phyloP scores from a whole-genome alignment of 2,797 vertebrate genomes.

The Pipistrellus kuhlii region DNA sequence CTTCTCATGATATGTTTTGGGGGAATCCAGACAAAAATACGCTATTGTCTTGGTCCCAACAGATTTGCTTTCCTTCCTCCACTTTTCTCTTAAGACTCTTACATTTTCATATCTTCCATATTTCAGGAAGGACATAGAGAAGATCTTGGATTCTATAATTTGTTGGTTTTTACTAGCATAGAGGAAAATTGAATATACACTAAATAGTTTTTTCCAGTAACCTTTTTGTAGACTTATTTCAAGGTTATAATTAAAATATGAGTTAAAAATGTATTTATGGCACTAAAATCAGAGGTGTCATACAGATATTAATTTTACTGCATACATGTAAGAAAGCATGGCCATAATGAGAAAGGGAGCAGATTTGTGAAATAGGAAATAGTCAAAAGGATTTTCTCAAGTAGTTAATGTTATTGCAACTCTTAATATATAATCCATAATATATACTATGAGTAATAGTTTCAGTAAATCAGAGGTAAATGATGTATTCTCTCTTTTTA shows the following conservation, averaged over 20 bases:
- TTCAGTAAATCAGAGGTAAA: neutral
- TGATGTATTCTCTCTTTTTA: neutral
- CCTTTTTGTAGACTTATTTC: neutral
- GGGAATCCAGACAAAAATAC: neutral
- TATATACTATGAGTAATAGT: neutral
- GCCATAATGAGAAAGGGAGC: neutral
- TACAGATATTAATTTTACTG: neutral
- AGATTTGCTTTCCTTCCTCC: neutral
- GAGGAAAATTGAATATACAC: conserved; percentile 10
- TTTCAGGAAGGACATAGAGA: neutral
- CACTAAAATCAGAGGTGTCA: neutral
- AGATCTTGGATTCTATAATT: neutral
- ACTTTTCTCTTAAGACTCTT: conserved; percentile 17
- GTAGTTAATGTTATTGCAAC: neutral
- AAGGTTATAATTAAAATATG: neutral
- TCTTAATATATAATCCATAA: neutral
- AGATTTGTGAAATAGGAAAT: conserved; percentile 15
- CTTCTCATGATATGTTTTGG: neutral
- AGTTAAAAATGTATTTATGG: neutral
- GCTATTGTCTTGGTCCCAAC: neutral
- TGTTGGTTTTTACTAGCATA: conserved; percentile 1
- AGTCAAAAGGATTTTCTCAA: neutral
- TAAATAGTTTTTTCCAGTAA: neutral
- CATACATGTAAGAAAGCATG: neutral
- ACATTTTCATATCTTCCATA: neutral